A percentile compares a stretch with the other conserved stretches of the same genome.
These are phyloP conservation scores for Punctoribates punctum DNA, from an alignment of 2,888 invertebrate species.

Conservation along the genomic window DNA sequence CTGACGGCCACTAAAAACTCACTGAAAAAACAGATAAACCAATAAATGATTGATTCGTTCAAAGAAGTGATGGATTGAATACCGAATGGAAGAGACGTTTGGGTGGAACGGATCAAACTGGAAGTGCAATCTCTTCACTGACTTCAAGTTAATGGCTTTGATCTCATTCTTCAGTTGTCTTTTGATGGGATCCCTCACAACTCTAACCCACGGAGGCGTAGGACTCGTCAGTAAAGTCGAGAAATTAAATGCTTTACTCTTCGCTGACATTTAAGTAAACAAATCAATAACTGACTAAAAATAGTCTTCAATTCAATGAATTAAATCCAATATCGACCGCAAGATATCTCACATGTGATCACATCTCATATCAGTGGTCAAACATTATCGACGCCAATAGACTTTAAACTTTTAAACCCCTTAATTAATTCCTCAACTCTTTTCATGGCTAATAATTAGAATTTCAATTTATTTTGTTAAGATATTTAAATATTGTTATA, in stretches of 20 bases:
- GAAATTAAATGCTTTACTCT: not conserved
- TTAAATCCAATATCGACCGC: conserved; percentile 2
- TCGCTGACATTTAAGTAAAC: not conserved
- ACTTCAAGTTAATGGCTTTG: conserved; percentile 68
- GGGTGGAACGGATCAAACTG: conserved; percentile 80
- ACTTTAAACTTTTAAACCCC: too few species aligned
- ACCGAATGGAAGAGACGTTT: conserved; percentile 65
- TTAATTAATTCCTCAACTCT: too few species aligned
- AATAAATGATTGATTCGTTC: not conserved
- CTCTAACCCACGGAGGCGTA: not conserved
- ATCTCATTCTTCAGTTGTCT: conserved; percentile 61
- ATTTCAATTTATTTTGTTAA: too few species aligned
- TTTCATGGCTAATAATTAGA: too few species aligned
- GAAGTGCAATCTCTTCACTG: conserved; percentile 70
- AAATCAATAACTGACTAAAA: not conserved
- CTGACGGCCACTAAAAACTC: conserved; percentile 66
- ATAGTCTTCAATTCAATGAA: not conserved
- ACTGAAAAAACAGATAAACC: conserved; percentile 59
- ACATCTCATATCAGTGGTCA: too few species aligned
- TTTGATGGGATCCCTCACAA: conserved; percentile 13
- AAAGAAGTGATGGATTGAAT: conserved; percentile 48
- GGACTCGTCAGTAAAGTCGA: conserved; percentile 15
- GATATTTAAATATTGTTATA: too few species aligned
- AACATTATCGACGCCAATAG: too few species aligned
- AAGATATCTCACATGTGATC: not conserved